phyloP scores from a whole-genome alignment of 2,797 vertebrate species.

The Neomorphus geoffroyi region DNA sequence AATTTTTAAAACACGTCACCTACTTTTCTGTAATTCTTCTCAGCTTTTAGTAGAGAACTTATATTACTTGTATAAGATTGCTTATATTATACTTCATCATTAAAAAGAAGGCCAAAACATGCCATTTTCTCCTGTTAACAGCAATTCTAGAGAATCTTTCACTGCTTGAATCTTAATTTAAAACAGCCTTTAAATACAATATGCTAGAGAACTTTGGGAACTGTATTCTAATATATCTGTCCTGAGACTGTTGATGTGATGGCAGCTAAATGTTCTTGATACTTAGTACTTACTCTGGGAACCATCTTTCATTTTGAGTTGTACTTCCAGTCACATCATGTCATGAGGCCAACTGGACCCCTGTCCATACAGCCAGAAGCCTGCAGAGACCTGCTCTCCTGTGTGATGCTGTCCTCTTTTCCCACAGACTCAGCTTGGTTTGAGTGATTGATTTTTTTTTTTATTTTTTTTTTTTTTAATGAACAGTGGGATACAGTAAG shows the following conservation, averaged over 20 bases:
- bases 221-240: not conserved
- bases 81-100: not conserved
- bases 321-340: not conserved
- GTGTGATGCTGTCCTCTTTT: not conserved
- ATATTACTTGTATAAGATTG: not conserved
- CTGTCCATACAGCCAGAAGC: not conserved
- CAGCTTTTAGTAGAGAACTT: not conserved
- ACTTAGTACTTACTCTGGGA: not conserved
- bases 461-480: not conserved
- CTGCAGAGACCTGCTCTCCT: not conserved
- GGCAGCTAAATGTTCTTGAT: not conserved
- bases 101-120: not conserved
- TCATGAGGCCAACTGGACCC: not conserved
- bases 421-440: not conserved
- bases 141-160: not conserved
- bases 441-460: not conserved
- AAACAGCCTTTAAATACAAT: not conserved
- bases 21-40: not conserved
- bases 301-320: not conserved
- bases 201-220: not conserved
- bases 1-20: rapidly evolving
- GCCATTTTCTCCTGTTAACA: not conserved
- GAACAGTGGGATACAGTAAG: not conserved
- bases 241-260: not conserved
- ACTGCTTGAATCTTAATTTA: not conserved